phyloP scores from a whole-genome alignment of 2,888 invertebrate genomes.

The Chymomyza fuscimana region DNA sequence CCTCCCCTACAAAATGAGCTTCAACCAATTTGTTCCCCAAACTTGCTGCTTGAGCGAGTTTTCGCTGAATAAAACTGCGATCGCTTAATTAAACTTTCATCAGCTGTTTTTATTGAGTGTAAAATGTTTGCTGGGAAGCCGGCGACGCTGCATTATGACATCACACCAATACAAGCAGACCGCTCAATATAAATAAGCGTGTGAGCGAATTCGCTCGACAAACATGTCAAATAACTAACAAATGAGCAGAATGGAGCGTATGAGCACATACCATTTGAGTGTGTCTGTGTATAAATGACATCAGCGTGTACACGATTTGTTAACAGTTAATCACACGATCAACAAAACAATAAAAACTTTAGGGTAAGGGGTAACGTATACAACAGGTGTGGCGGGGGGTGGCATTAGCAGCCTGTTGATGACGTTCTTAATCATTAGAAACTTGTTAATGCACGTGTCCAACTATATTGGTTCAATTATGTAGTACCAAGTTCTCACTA shows the following conservation, averaged over 20 bases:
- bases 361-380: neutral
- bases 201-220: slow-evolving; percentile 17
- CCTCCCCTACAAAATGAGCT: neutral
- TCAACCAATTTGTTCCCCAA: neutral
- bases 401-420: slow-evolving; percentile 8
- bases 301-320: slow-evolving; percentile 75
- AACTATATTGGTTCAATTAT: neutral
- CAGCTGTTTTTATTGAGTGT: neutral
- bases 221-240: neutral
- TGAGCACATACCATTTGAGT: neutral
- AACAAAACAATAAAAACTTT: slow-evolving; percentile 1
- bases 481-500: neutral
- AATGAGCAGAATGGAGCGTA: neutral
- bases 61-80: neutral
- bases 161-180: slow-evolving; percentile 49
- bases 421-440: neutral
- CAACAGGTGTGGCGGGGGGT: neutral
- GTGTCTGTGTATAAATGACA: slow-evolving; percentile 46
- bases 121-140: neutral
- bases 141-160: slow-evolving; percentile 59
- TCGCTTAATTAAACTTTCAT: too few species aligned
- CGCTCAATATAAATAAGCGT: slow-evolving; percentile 24
- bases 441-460: neutral
- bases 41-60: neutral
- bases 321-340: slow-evolving; percentile 72